Conservation (phyloP, 2,113 vertebrate genomes). For the Grus americana region DNA sequence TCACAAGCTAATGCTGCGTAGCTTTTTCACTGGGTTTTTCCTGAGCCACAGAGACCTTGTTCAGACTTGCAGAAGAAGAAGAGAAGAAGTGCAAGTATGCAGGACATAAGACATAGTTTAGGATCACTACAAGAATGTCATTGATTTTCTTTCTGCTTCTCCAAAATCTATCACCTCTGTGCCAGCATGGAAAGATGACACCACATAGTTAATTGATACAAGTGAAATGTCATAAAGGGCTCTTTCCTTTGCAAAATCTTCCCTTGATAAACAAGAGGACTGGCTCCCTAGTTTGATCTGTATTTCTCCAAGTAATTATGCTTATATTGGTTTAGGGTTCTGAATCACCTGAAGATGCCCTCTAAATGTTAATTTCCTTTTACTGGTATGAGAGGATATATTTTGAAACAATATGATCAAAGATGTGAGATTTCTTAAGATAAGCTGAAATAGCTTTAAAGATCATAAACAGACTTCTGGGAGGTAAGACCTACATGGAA, state of each 20-base stretch:
- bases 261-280: neutral
- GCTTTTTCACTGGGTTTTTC: neutral
- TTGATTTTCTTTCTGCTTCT: neutral
- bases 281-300: neutral
- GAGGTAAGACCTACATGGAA: neutral
- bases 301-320: neutral
- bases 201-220: neutral
- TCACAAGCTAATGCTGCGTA: neutral
- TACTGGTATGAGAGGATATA: neutral
- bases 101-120: neutral
- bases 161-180: neutral
- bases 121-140: neutral
- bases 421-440: neutral
- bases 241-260: neutral
- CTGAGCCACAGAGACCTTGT: neutral
- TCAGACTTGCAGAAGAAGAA: neutral
- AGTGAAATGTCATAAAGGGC: neutral
- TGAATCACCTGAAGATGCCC: neutral
- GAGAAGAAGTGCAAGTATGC: neutral
- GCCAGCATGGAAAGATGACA: neutral
- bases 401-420: conserved; percentile 29
- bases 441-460: neutral
- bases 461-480: neutral
- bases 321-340: neutral
- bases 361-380: neutral